A percentile compares a stretch with the other conserved stretches of the same genome.
phyloP scores from a whole-genome alignment of 64 coral and sea anemone species.

The Actinia equina region DNA sequence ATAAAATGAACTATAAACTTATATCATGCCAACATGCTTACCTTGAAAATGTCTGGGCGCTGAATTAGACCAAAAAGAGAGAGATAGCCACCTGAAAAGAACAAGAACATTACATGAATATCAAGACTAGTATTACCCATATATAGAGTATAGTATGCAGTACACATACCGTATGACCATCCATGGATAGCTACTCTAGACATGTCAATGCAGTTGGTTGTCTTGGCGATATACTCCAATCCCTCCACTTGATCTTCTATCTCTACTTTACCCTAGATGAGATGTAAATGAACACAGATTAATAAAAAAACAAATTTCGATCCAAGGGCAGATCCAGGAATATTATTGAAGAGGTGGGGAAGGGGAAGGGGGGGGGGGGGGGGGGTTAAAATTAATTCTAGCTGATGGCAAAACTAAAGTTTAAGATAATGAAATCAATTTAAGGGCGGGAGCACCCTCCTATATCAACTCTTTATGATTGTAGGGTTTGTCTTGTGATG shows the following conservation, averaged over 20 bases:
- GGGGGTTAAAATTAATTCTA: no score
- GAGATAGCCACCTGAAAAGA: constrained; percentile 70
- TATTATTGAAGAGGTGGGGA: no score
- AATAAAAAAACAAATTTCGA: not conserved
- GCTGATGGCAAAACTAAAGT: no score
- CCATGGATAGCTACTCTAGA: constrained; percentile 91
- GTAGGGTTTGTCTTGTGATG: not conserved
- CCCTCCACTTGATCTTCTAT: constrained; percentile 98
- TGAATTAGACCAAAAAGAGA: constrained; percentile 82
- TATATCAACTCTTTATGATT: no score
- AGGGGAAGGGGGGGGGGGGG: no score
- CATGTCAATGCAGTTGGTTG: constrained; percentile 77
- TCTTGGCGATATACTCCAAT: constrained; percentile 65
- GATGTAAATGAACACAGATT: not conserved
- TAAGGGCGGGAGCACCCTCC: no score
- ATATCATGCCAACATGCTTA: not conserved
- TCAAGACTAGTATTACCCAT: not conserved
- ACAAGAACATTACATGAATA: not conserved
- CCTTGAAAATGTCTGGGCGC: constrained; percentile 28
- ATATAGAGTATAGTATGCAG: not conserved
- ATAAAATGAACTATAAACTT: no score
- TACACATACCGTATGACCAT: constrained; percentile 87
- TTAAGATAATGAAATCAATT: no score
- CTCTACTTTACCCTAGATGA: constrained; percentile 80
- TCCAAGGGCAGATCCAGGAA: no score